A percentile compares a stretch with the other conserved stretches of the same genome.
phyloP scores from a whole-genome alignment of 2,888 invertebrate species.

The Merodon equestris region DNA sequence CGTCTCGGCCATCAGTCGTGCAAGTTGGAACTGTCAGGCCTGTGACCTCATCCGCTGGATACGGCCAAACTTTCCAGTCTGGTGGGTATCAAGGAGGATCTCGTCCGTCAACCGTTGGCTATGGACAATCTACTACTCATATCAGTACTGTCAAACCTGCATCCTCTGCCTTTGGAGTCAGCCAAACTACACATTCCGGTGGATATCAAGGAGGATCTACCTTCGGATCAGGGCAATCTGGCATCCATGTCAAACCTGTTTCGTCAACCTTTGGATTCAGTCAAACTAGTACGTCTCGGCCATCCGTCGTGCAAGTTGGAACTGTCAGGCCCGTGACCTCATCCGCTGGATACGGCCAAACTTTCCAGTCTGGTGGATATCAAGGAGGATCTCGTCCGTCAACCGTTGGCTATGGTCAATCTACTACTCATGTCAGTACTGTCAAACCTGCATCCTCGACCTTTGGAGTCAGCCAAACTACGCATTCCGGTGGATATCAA shows the following conservation, averaged over 20 bases:
- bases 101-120: neutral
- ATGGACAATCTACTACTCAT: neutral
- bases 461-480: neutral
- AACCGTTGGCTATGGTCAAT: neutral
- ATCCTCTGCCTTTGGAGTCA: neutral
- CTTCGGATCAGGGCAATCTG: no score
- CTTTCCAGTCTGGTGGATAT: neutral
- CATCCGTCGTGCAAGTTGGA: neutral
- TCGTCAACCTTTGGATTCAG: neutral
- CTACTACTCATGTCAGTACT: neutral
- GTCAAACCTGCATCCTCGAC: neutral
- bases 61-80: no score
- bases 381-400: neutral
- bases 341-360: neutral
- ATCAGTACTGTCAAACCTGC: neutral
- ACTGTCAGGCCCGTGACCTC: neutral
- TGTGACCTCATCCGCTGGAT: neutral
- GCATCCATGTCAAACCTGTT: neutral
- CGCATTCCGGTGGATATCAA: neutral
- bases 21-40: neutral
- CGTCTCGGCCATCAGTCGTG: neutral
- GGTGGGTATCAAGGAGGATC: constrained; percentile 10
- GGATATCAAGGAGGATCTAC: neutral
- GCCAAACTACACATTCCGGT: no score
- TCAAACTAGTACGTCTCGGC: neutral